These are phyloP conservation scores for Bombus sylvicola DNA, from an alignment of 1,140 invertebrate genomes.

Conservation along the genomic window DNA sequence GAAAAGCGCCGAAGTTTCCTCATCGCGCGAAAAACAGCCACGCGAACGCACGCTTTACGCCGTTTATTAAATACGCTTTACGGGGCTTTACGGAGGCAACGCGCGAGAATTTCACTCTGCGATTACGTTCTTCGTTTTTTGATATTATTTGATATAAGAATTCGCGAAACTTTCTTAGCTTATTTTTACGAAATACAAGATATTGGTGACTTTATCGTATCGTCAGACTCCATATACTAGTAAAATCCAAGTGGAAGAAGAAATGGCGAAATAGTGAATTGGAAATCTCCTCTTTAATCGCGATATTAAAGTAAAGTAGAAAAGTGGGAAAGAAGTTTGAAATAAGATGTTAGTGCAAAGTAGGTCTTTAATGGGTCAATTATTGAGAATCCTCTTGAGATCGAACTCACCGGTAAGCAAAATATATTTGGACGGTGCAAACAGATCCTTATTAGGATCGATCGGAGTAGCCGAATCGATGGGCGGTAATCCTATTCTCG, in stretches of 20 bases:
- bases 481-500: neutral
- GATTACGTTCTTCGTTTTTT: neutral
- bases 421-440: neutral
- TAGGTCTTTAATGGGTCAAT: neutral
- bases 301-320: too few species aligned
- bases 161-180: neutral
- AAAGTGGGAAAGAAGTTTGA: too few species aligned
- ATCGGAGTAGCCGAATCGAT: neutral
- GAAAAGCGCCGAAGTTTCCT: constrained; percentile 38
- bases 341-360: neutral
- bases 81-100: neutral
- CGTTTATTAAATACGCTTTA: constrained; percentile 28
- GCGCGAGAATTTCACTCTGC: neutral
- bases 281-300: too few species aligned
- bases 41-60: neutral
- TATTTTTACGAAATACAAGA: neutral
- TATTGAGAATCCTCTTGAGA: neutral
- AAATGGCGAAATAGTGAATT: too few species aligned
- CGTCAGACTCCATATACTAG: too few species aligned
- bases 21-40: constrained; percentile 18
- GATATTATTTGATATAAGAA: too few species aligned
- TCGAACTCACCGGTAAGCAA: neutral
- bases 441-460: neutral
- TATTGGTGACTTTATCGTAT: too few species aligned
- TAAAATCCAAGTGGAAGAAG: too few species aligned